Evolutionary conservation across 2,888 invertebrate genomes (phyloP).

Genomic region (Cheilosia vulpina): DNA sequence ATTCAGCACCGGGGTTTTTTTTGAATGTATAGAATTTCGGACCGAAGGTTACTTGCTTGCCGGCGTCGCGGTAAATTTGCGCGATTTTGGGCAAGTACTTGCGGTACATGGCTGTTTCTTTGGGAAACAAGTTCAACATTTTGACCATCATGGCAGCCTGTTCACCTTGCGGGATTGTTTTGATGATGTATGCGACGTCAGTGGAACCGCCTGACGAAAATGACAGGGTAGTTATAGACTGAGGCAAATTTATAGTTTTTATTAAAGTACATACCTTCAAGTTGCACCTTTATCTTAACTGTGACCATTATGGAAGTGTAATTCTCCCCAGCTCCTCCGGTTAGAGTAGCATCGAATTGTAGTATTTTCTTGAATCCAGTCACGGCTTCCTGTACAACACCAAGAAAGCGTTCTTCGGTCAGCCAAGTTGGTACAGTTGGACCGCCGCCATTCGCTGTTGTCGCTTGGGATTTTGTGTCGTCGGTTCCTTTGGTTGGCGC

Average conservation of each 20-base stretch:
- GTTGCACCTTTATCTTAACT: constrained; percentile 75
- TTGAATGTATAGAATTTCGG: constrained; percentile 79
- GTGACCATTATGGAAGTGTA: constrained; percentile 79
- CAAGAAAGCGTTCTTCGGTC: constrained; percentile 74
- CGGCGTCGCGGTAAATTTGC: constrained; percentile 78
- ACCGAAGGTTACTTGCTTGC: constrained; percentile 78
- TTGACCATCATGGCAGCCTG: constrained; percentile 64
- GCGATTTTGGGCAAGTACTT: constrained; percentile 80
- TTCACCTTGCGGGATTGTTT: constrained; percentile 77
- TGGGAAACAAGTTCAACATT: constrained; percentile 79
- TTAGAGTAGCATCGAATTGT: constrained; percentile 76
- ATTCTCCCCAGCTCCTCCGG: constrained; percentile 79
- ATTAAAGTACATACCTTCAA: constrained; percentile 76
- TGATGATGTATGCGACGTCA: constrained; percentile 78
- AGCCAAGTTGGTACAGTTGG: constrained; percentile 60
- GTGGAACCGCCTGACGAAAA: constrained; percentile 72
- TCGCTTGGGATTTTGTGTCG: background rate
- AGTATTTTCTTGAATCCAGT: constrained; percentile 75
- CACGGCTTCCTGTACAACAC: constrained; percentile 76
- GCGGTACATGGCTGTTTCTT: constrained; percentile 81
- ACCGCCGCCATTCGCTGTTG: background rate
- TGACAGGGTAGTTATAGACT: background rate
- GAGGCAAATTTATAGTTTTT: background rate
- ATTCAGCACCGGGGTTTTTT: constrained; percentile 77
- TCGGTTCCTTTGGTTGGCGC: background rate